These are phyloP conservation scores for Mobula birostris DNA, from an alignment of 2,113 vertebrate genomes.

Conservation along the genomic window DNA sequence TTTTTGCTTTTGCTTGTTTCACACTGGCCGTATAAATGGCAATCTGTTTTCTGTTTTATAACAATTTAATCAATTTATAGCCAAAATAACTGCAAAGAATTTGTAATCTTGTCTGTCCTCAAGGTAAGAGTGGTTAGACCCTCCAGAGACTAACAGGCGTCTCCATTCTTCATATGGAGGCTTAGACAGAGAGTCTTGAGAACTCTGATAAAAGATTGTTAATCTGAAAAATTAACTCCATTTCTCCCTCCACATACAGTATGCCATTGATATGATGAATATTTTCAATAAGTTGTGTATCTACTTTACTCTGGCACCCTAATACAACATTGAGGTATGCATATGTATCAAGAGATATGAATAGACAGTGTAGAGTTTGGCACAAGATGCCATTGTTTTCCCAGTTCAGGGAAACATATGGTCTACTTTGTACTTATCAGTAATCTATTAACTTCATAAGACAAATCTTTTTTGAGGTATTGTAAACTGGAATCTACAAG, in stretches of 20 bases:
- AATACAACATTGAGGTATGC: background rate
- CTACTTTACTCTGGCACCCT: background rate
- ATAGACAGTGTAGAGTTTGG: background rate
- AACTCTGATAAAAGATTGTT: background rate
- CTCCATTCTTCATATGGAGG: background rate
- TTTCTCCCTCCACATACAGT: background rate
- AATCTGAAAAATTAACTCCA: background rate
- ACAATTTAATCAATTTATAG: background rate
- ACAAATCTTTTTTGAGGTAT: background rate
- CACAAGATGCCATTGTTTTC: background rate
- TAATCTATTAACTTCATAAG: background rate
- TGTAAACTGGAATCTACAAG: background rate
- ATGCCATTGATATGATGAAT: background rate
- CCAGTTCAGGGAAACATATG: background rate
- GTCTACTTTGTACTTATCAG: background rate
- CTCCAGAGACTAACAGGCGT: background rate
- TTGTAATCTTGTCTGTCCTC: background rate
- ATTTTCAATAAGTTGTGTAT: background rate
- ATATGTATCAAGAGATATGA: background rate
- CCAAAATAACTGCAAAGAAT: background rate
- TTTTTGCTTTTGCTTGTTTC: background rate
- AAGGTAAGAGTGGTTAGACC: background rate
- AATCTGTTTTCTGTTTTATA: conserved; percentile 1
- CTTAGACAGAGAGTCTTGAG: background rate
- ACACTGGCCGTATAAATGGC: background rate